Conservation (phyloP, 1,140 invertebrate genomes). For the Andrena cerasifolii region DNA sequence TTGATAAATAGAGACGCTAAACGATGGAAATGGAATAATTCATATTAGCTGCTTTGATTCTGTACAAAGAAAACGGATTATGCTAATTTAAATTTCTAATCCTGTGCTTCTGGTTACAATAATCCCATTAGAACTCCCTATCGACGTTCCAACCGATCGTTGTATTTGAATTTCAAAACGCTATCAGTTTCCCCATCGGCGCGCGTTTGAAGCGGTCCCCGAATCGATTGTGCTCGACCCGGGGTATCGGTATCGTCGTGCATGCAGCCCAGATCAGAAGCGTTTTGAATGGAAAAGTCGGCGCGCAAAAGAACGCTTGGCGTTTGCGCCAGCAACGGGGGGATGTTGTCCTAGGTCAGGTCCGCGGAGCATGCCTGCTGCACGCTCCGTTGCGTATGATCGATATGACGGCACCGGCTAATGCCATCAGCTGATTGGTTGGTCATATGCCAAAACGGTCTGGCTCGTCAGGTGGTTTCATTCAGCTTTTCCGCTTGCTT, state of each 20-base stretch:
- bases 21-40: background rate
- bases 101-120: too few relatives aligned
- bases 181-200: too few relatives aligned
- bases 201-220: too few relatives aligned
- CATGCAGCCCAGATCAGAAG: background rate
- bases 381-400: conserved; percentile 3
- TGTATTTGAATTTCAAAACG: too few relatives aligned
- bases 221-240: too few relatives aligned
- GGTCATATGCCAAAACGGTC: conserved; percentile 35
- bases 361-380: conserved; percentile 28
- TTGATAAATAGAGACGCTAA: conserved; percentile 68
- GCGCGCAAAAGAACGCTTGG: background rate
- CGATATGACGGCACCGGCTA: conserved; percentile 33
- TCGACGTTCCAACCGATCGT: too few relatives aligned
- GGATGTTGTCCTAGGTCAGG: conserved; percentile 45
- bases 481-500: conserved; percentile 42
- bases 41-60: too few relatives aligned
- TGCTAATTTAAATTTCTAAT: too few relatives aligned
- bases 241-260: conserved; percentile 12
- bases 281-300: background rate
- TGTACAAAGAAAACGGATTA: too few relatives aligned
- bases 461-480: conserved; percentile 51
- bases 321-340: conserved; percentile 4
- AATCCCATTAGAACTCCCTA: too few relatives aligned
- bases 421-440: conserved; percentile 54